phyloP scores from a whole-genome alignment of 2,113 vertebrate species.

The Xiphophorus couchianus region DNA sequence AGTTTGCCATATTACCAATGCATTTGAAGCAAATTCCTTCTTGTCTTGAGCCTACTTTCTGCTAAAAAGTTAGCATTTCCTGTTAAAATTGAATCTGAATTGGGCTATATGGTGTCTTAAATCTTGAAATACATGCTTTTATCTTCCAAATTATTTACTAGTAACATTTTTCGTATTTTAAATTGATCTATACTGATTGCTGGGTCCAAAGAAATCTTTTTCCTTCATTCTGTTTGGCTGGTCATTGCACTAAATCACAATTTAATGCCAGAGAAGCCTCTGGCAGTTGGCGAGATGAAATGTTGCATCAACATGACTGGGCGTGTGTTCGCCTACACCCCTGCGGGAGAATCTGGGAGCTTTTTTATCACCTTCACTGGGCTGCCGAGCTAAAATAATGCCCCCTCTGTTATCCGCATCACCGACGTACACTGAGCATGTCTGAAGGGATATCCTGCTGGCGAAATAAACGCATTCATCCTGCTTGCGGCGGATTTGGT shows the following conservation, averaged over 20 bases:
- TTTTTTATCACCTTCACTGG: slow-evolving; percentile 90
- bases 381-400: slow-evolving; percentile 91
- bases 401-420: slow-evolving; percentile 96
- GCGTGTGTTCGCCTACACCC: slow-evolving; percentile 55
- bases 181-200: slow-evolving; percentile 18
- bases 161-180: slow-evolving; percentile 43
- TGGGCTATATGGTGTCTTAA: not conserved
- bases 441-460: slow-evolving; percentile 96
- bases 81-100: not conserved
- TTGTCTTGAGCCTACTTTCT: not conserved
- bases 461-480: slow-evolving; percentile 96
- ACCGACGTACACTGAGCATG: slow-evolving; percentile 88
- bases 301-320: slow-evolving; percentile 66
- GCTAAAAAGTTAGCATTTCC: not conserved
- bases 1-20: not conserved
- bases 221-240: slow-evolving; percentile 21
- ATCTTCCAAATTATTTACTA: slow-evolving; percentile 14
- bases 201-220: slow-evolving; percentile 19
- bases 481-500: slow-evolving; percentile 80
- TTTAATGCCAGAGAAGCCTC: slow-evolving; percentile 35
- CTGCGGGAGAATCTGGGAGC: slow-evolving; percentile 83
- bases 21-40: not conserved
- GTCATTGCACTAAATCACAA: slow-evolving; percentile 23
- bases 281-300: slow-evolving; percentile 56
- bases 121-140: not conserved